Percentiles rank a stretch among this genome's conserved stretches.
These are phyloP conservation scores for Proisotoma minuta DNA, from an alignment of 2,888 invertebrate species.

Conservation along the genomic window DNA sequence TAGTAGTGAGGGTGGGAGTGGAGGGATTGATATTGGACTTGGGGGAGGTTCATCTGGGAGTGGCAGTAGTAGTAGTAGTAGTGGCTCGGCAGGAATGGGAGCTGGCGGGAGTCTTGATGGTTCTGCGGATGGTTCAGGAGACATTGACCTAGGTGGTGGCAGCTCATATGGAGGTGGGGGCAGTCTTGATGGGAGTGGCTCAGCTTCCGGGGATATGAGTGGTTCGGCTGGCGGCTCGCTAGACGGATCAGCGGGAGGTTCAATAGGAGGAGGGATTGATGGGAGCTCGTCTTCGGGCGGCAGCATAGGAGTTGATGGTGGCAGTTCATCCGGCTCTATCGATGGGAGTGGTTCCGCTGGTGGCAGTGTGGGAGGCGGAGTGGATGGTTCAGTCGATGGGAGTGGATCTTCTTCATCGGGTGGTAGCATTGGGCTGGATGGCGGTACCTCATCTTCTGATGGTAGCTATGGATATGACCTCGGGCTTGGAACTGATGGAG, in stretches of 20 bases:
- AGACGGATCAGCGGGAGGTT: neutral
- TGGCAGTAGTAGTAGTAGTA: neutral
- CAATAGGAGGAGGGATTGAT: neutral
- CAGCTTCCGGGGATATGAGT: neutral
- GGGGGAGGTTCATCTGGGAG: neutral
- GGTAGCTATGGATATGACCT: too few species aligned
- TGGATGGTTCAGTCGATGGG: neutral
- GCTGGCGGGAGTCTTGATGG: neutral
- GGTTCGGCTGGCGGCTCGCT: neutral
- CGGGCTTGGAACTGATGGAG: too few species aligned
- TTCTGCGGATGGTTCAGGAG: neutral
- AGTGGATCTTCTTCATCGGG: neutral
- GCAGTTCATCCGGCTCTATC: neutral
- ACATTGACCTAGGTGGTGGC: neutral
- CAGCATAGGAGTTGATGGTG: neutral
- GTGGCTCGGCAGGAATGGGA: neutral
- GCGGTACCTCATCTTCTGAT: too few species aligned
- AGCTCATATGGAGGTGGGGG: neutral
- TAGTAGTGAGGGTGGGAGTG: neutral
- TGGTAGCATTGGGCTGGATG: too few species aligned
- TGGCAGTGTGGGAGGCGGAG: neutral
- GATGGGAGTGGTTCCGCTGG: neutral
- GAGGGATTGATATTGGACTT: neutral
- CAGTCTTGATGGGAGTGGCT: neutral
- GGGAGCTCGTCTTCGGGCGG: neutral